phyloP scores from a whole-genome alignment of 2,888 invertebrate species.

The Ectemnius lituratus region DNA sequence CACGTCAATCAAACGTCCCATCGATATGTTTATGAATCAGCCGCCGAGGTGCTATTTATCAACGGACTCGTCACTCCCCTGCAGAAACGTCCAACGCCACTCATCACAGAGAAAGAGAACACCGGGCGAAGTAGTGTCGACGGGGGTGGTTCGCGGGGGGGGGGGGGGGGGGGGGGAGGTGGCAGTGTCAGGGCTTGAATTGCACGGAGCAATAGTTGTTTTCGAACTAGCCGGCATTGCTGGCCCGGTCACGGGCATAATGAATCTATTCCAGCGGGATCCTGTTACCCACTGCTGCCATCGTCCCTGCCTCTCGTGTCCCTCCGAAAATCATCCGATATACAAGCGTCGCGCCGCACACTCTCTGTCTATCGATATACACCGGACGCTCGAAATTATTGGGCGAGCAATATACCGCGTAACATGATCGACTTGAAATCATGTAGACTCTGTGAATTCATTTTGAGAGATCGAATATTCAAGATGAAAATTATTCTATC shows the following conservation, averaged over 20 bases:
- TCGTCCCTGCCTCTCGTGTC: conserved; percentile 33
- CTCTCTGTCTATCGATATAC: conserved; percentile 39
- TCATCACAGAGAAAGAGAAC: background rate
- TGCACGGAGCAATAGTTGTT: conserved; percentile 62
- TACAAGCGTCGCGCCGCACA: conserved; percentile 22
- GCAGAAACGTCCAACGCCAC: conserved; percentile 17
- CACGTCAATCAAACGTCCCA: conserved; percentile 17
- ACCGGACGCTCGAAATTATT: conserved; percentile 10
- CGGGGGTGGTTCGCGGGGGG: background rate
- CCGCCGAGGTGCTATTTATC: conserved; percentile 35
- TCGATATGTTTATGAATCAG: conserved; percentile 24
- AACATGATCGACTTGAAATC: conserved; percentile 6
- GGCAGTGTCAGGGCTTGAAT: background rate
- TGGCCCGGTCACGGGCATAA: conserved; percentile 65
- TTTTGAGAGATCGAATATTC: too few relatives aligned
- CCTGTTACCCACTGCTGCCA: conserved; percentile 32
- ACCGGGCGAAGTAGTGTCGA: conserved; percentile 11
- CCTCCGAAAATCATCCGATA: conserved; percentile 47
- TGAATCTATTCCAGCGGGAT: conserved; percentile 68
- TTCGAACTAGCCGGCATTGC: conserved; percentile 65
- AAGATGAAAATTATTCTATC: too few relatives aligned
- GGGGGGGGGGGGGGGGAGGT: conserved; percentile 11
- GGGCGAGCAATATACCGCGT: conserved; percentile 15
- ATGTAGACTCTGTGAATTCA: too few relatives aligned
- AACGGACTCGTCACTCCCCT: conserved; percentile 18